Conservation (phyloP, 1,140 invertebrate species). For the Gryllus bimaculatus region DNA sequence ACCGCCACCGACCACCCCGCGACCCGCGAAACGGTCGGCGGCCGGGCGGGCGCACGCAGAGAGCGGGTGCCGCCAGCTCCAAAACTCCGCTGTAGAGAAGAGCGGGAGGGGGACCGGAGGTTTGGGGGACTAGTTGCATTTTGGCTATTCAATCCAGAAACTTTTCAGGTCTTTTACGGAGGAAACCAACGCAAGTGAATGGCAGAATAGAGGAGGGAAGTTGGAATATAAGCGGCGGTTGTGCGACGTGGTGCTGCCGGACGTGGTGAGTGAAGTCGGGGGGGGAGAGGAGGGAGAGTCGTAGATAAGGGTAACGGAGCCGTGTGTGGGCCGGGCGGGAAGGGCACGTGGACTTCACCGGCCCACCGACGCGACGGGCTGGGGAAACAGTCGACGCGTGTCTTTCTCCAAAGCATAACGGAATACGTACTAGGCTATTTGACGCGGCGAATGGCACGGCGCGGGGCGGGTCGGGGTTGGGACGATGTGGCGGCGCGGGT, state of each 20-base stretch:
- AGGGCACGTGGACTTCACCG: neutral
- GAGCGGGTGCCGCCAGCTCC: neutral
- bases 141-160: slow-evolving; percentile 1
- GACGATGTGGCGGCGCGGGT: neutral
- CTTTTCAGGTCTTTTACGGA: neutral
- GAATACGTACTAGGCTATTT: neutral
- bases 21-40: neutral
- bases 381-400: neutral
- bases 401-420: neutral
- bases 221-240: neutral
- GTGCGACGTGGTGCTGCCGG: neutral
- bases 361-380: neutral
- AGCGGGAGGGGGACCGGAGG: neutral
- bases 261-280: neutral
- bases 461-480: too few species aligned
- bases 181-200: neutral
- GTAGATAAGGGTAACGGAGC: neutral
- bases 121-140: neutral
- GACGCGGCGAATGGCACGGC: neutral
- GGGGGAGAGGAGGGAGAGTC: neutral
- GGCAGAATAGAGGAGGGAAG: slow-evolving; percentile 2
- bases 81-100: neutral
- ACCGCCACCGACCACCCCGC: neutral
- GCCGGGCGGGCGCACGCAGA: neutral
- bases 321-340: neutral